phyloP scores from a whole-genome alignment of 2,113 vertebrate species.

The Gymnogyps californianus region DNA sequence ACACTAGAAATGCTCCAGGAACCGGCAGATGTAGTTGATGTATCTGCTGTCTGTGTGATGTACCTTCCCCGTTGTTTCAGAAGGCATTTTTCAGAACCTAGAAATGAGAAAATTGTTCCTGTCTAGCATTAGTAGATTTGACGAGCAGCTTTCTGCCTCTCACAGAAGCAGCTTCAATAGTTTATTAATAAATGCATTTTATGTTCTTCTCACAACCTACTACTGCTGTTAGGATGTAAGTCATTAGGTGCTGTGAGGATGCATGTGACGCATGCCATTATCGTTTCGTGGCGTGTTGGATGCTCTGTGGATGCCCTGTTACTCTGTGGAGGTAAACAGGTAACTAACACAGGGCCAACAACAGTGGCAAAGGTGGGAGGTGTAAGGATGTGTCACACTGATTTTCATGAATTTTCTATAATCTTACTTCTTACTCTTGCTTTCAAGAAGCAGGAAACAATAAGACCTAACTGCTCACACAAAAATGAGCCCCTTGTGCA shows the following conservation, averaged over 20 bases:
- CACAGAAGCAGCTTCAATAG: background rate
- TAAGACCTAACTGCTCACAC: background rate
- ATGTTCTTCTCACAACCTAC: background rate
- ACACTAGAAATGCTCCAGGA: background rate
- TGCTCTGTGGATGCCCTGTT: background rate
- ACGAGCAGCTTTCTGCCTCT: background rate
- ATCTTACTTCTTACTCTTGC: background rate
- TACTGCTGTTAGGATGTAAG: background rate
- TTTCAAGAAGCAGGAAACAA: background rate
- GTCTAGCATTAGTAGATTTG: background rate
- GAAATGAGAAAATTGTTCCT: background rate
- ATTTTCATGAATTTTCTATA: background rate
- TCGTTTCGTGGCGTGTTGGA: rapidly evolving
- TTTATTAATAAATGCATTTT: background rate
- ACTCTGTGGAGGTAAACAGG: background rate
- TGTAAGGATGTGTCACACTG: background rate
- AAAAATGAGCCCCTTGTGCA: background rate
- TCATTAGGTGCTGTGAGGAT: background rate
- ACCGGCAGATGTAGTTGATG: background rate
- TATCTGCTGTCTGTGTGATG: background rate
- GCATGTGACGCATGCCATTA: background rate
- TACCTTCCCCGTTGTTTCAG: background rate
- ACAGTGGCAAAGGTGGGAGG: background rate
- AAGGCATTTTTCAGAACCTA: background rate
- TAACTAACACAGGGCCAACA: background rate